phyloP scores from a whole-genome alignment of 2,113 vertebrate genomes.

The Fregetta grallaria region DNA sequence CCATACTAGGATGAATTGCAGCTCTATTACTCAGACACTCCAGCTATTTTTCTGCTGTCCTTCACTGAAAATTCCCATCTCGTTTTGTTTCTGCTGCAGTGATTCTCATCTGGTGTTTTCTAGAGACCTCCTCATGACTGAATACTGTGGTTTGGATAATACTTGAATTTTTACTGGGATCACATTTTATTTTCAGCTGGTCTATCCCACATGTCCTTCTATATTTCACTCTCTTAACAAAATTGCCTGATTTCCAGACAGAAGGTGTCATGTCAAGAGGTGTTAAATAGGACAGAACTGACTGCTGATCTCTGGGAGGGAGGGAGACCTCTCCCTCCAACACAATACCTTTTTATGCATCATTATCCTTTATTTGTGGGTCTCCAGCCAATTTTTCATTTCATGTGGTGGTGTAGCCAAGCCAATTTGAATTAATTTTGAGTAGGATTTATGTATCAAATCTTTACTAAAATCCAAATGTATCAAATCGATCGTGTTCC shows the following conservation, averaged over 20 bases:
- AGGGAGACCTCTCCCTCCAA: background rate
- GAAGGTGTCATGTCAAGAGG: background rate
- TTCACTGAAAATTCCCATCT: background rate
- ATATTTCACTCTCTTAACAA: background rate
- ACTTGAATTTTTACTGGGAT: background rate
- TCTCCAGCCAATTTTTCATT: constrained; percentile 31
- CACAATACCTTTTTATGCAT: constrained; percentile 23
- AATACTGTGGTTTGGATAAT: background rate
- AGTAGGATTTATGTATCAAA: constrained; percentile 46
- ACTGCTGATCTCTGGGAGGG: background rate
- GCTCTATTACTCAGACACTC: background rate
- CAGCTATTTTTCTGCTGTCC: background rate
- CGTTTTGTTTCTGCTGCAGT: background rate
- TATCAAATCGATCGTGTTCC: constrained; percentile 6
- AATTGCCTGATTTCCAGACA: background rate
- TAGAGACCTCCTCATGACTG: background rate
- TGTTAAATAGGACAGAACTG: constrained; percentile 9
- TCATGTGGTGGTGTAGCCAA: constrained; percentile 17
- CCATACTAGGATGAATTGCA: background rate
- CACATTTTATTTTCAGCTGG: background rate
- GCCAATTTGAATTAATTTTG: constrained; percentile 48
- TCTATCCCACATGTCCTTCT: background rate
- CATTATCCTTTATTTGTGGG: constrained; percentile 46
- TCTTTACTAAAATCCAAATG: constrained; percentile 48
- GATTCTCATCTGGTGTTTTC: background rate